Evolutionary conservation across 2,888 invertebrate species (phyloP), one percentile per base, ranked within the genome.

Genomic region (Ichneumon xanthorius): DNA sequence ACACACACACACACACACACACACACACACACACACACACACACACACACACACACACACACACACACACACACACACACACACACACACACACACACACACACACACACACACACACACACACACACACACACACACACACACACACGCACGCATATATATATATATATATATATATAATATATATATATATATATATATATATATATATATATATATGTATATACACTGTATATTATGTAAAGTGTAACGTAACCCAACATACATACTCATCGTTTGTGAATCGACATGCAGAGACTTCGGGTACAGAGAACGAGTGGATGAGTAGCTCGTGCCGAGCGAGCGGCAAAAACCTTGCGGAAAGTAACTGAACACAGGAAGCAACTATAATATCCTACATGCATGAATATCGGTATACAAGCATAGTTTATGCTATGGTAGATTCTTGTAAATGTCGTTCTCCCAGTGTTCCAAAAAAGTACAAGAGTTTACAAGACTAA

Each of bases 171-270:
- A 22, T 22, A 22, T 22, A 22, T 22, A 22, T 22, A 22, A 22
- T 22, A 22, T 22, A 22, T 22, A 22, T 22, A 22, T 22, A 22
- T 22, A 22, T 22, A 22, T 22, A 22, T 22, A 22, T 22, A 22
- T 22, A 22, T 22, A 22, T 22, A 22, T 22, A 22, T 22, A 22
- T 22, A 22, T 22, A 1, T 22, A 1, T 22, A 1, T 22, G 22
- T 40, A 40, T 58, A 7, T 22, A 88, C 86, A 75, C 83, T 55
- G 26, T 58, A 58, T 58, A 58, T 58, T 58, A 58, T 58, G 26
- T 58, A 58, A 58, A 58, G 14, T 26, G 58, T 26, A 26, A 22
- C 58, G 58, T 58, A 58, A 58, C 58, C 26, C 58, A 26, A 14
- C 26, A 26, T 58, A 26, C 26, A 4, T 58, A 14, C 4, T 55